These are phyloP conservation scores for Acanthosepion lycidas DNA, from an alignment of 2,888 invertebrate species.

Conservation along the genomic window DNA sequence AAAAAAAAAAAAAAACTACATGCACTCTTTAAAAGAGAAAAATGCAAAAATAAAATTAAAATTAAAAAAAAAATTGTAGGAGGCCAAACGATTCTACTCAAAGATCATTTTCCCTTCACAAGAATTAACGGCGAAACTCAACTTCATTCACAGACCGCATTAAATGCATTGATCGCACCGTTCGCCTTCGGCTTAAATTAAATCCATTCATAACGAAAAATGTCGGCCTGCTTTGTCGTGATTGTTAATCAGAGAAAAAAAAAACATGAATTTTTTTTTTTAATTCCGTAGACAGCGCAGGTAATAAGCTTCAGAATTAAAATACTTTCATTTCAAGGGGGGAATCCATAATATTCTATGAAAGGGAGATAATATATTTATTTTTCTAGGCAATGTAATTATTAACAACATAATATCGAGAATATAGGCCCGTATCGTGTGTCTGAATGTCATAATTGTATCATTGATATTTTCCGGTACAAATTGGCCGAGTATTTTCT, in stretches of 20 bases:
- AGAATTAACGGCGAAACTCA: not conserved
- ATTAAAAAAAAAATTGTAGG: not conserved
- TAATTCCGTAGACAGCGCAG: not conserved
- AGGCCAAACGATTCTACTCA: not conserved
- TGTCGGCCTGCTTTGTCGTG: not conserved
- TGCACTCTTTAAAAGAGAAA: not conserved
- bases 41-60: not conserved
- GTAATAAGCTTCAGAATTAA: not conserved
- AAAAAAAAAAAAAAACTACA: too few species aligned
- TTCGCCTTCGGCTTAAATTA: not conserved
- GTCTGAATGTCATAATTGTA: not conserved
- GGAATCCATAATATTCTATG: not conserved
- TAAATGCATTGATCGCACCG: not conserved
- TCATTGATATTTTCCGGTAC: too few species aligned
- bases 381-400: not conserved
- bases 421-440: not conserved
- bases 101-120: not conserved
- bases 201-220: constrained; percentile 21
- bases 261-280: not conserved
- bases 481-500: too few species aligned
- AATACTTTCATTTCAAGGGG: not conserved
- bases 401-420: not conserved
- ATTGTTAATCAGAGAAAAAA: not conserved
- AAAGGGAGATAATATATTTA: not conserved
- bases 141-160: not conserved